Evolutionary conservation across 1,140 invertebrate genomes (phyloP), one percentile per base, ranked within the genome.

Genomic region (Zaprionus lachaisei): DNA sequence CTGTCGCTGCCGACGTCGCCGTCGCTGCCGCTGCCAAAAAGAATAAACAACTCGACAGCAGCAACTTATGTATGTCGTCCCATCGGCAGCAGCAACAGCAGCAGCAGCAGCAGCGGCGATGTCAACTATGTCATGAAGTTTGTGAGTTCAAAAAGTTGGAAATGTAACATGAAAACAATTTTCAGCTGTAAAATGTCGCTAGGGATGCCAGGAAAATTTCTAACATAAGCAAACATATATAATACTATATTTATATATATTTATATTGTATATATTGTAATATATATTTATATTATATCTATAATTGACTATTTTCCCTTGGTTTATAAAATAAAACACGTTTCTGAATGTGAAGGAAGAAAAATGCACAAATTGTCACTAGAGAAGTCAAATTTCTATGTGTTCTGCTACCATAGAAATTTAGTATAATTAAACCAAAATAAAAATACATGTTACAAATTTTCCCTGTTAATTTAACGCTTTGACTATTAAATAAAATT

Each of bases 11-110:
- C 11, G 56, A 67, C 70, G 61, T 31, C 31, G 51, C 57, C 28
- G 28, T 31, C 7, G 6, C 1, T 75, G 61, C 41, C 38, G 38
- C 62, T 56, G 73, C 66, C 55, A 74, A 74, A 62, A 65, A 66
- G 58, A 65, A 61, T 47, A 64, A 77, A 68, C 56, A 68, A 58
- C 61, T 72, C 61, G 54, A 26, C 65, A 34, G 65, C 20, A 28
- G n/a, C 26, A 67, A 67, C 65, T 61, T 69, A 70, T 56, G 56
- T 55, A 15, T 66, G 71, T 72, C 54, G 51, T 9, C 34, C 28
- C 49, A 26, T 5, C 7, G 64, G 37, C 15, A 7, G 38, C 26
- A 41, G 4, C 1, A 41, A 15, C 38, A n/a, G 15, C 15, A 44
- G 5, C 41, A 44, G 15, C 41, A 44, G n/a, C 41, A 17, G 41